Evolutionary conservation across 1,140 invertebrate genomes (phyloP).

Genomic region (Pygmarrhopalites habei): DNA sequence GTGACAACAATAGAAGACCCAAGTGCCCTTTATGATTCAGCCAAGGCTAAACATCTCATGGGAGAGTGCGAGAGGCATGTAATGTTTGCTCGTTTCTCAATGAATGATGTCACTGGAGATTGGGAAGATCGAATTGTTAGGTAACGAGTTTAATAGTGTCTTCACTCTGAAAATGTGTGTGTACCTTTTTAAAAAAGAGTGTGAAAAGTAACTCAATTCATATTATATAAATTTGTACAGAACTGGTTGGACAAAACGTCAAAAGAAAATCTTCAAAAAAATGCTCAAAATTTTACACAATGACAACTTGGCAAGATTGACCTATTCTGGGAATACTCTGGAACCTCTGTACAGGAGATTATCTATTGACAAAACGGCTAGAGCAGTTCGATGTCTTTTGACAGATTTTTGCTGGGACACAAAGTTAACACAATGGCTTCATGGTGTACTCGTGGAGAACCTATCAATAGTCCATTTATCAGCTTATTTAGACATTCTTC

Average conservation of each 20-base stretch:
- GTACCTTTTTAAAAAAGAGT: neutral
- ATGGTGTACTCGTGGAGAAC: slow-evolving; percentile 62
- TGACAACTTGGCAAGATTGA: slow-evolving; percentile 61
- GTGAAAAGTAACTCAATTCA: neutral
- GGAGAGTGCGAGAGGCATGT: slow-evolving; percentile 63
- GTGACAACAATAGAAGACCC: slow-evolving; percentile 15
- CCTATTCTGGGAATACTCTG: slow-evolving; percentile 49
- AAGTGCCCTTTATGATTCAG: slow-evolving; percentile 53
- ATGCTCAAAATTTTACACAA: slow-evolving; percentile 61
- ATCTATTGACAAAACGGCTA: slow-evolving; percentile 62
- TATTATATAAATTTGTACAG: slow-evolving; percentile 43
- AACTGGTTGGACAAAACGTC: slow-evolving; percentile 57
- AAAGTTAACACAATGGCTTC: slow-evolving; percentile 69
- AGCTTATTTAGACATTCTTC: slow-evolving; percentile 70
- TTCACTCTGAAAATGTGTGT: slow-evolving; percentile 34
- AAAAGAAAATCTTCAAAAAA: slow-evolving; percentile 59
- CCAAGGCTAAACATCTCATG: slow-evolving; percentile 58
- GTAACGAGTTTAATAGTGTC: too few species aligned
- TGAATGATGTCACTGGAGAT: slow-evolving; percentile 54
- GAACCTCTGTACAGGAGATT: slow-evolving; percentile 61
- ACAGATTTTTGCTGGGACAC: slow-evolving; percentile 61
- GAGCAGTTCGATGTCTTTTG: slow-evolving; percentile 58
- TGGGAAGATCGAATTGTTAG: slow-evolving; percentile 63
- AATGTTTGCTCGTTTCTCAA: slow-evolving; percentile 53
- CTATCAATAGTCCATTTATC: slow-evolving; percentile 58